Percentiles rank a stretch among this genome's conserved stretches.
Evolutionary conservation across 2,113 vertebrate genomes (phyloP).

Genomic region (Theropithecus gelada): DNA sequence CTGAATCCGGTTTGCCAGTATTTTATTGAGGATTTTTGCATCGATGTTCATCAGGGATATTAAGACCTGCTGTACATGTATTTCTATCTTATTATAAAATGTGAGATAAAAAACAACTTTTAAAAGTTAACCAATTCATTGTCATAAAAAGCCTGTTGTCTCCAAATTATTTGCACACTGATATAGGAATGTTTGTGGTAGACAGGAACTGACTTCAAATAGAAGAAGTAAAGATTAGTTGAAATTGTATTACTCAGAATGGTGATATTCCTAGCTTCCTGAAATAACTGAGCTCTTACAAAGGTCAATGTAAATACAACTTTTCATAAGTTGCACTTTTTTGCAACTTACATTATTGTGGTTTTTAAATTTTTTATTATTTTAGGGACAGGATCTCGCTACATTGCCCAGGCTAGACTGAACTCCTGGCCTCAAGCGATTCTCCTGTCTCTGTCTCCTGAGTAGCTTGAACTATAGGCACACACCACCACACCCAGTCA

Average conservation of each 20-base stretch:
- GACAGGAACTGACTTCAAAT: background rate
- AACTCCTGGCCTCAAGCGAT: background rate
- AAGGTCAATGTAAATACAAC: background rate
- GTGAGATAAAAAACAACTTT: background rate
- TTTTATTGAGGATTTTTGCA: no score
- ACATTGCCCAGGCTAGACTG: background rate
- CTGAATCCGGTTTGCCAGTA: no score
- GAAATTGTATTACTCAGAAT: background rate
- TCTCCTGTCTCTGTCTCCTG: background rate
- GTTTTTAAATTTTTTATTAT: background rate
- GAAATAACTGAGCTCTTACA: background rate
- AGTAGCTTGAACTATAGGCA: background rate
- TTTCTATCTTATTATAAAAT: slow-evolving; percentile 7
- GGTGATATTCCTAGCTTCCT: background rate
- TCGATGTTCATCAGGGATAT: no score
- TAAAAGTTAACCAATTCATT: background rate
- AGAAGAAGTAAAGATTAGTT: background rate
- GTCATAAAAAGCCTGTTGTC: background rate
- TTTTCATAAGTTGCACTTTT: slow-evolving; percentile 18
- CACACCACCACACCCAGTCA: background rate
- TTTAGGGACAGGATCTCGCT: background rate
- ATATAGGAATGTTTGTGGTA: background rate
- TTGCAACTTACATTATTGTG: background rate
- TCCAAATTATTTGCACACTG: background rate
- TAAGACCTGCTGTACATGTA: background rate